Percentiles rank a stretch among this genome's conserved stretches.
These are phyloP conservation scores for Micronycteris hirsuta DNA, from an alignment of 2,113 vertebrate species.

Conservation along the genomic window DNA sequence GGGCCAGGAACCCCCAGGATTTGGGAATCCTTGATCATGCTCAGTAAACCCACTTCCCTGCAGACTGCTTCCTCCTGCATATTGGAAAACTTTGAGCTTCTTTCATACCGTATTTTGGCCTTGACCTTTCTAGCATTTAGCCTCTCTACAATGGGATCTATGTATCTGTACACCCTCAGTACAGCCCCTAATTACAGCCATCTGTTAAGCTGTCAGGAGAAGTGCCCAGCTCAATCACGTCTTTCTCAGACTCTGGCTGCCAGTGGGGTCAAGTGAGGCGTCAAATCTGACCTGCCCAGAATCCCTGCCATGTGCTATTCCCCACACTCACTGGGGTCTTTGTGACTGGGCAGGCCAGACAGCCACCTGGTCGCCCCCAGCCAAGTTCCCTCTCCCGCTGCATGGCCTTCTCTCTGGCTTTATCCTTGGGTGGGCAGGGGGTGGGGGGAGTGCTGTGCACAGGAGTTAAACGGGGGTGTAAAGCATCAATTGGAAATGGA, in stretches of 20 bases:
- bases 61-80: background rate
- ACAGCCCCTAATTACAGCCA: constrained; percentile 72
- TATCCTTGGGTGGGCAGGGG: background rate
- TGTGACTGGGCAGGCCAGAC: background rate
- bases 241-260: constrained; percentile 68
- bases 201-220: constrained; percentile 75
- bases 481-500: background rate
- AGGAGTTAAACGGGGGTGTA: background rate
- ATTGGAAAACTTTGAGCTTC: background rate
- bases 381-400: background rate
- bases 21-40: background rate
- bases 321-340: background rate
- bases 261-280: constrained; percentile 71
- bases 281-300: constrained; percentile 63
- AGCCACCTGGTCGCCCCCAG: background rate
- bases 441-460: background rate
- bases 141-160: background rate
- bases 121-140: background rate
- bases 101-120: constrained; percentile 26
- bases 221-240: constrained; percentile 16
- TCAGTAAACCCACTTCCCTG: background rate
- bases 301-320: background rate
- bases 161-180: constrained; percentile 6
- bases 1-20: background rate
- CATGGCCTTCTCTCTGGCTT: background rate